Evolutionary conservation across 2,797 vertebrate species (phyloP).

Genomic region (Clarias pachynema): DNA sequence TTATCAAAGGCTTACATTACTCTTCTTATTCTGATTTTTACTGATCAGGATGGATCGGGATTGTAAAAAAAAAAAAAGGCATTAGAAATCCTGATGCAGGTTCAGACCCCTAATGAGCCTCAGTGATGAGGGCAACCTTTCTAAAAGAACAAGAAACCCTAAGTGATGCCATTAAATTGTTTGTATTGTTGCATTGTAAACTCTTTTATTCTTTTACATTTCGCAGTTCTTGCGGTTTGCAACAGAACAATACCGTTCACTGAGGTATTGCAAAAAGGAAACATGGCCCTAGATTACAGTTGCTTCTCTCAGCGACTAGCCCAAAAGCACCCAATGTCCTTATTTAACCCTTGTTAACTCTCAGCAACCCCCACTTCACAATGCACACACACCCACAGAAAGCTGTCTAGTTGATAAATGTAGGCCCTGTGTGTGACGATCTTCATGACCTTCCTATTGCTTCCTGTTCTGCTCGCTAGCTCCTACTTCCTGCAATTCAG

Average conservation of each 20-base stretch:
- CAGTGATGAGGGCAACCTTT: neutral
- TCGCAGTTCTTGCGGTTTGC: neutral
- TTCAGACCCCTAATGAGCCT: neutral
- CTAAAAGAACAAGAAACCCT: neutral
- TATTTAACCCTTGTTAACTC: slow-evolving; percentile 21
- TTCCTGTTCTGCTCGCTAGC: slow-evolving; percentile 32
- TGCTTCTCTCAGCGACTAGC: neutral
- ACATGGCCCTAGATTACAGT: neutral
- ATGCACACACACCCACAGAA: neutral
- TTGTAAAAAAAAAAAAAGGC: neutral
- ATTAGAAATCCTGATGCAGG: neutral
- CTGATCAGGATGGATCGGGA: too few relatives aligned
- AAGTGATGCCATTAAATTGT: neutral
- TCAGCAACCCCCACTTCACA: neutral
- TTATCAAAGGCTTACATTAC: too few relatives aligned
- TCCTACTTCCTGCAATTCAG: slow-evolving; percentile 29
- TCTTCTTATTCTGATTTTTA: too few relatives aligned
- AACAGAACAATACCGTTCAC: neutral
- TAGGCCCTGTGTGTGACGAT: slow-evolving; percentile 29
- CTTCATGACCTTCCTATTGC: slow-evolving; percentile 25
- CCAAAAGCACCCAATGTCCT: slow-evolving; percentile 5
- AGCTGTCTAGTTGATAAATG: slow-evolving; percentile 50
- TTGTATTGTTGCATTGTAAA: neutral
- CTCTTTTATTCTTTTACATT: neutral
- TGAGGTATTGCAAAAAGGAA: neutral